Conservation (phyloP, 2,113 vertebrate species). For the Antigone vipio region DNA sequence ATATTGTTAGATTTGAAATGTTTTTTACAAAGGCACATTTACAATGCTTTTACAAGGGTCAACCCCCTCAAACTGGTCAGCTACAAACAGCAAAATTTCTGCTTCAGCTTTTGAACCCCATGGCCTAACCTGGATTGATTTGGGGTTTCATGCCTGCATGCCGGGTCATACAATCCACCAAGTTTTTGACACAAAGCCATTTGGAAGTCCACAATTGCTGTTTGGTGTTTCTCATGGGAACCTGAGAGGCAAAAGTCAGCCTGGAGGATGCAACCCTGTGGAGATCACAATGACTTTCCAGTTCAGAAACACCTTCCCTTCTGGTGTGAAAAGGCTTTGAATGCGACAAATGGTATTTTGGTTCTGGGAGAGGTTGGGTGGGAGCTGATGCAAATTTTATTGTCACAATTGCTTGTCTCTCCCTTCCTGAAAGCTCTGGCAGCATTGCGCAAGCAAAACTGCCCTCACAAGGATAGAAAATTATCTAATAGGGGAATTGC, state of each 20-base stretch:
- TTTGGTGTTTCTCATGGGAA: not conserved
- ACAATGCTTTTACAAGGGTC: not conserved
- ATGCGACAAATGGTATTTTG: conserved; percentile 31
- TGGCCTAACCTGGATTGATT: not conserved
- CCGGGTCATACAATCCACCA: not conserved
- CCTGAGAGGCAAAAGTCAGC: not conserved
- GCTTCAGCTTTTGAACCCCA: not conserved
- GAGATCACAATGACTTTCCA: conserved; percentile 20
- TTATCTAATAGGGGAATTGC: conserved; percentile 72
- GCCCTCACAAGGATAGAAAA: conserved; percentile 65
- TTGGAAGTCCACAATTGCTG: not conserved
- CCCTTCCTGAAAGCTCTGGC: conserved; percentile 78
- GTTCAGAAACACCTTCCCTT: conserved; percentile 23
- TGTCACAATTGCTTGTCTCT: conserved; percentile 73
- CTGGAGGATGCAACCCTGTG: not conserved
- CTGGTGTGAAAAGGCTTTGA: conserved; percentile 43
- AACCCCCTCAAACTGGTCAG: not conserved
- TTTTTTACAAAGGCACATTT: not conserved
- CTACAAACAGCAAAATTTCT: not conserved
- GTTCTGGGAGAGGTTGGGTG: conserved; percentile 71
- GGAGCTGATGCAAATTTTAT: conserved; percentile 72
- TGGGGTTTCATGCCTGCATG: not conserved
- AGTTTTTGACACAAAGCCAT: not conserved
- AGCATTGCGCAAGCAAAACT: conserved; percentile 52
- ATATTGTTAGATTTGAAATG: not conserved